Evolutionary conservation across 2,113 vertebrate genomes (phyloP).

Genomic region (Tragelaphus imberbis): DNA sequence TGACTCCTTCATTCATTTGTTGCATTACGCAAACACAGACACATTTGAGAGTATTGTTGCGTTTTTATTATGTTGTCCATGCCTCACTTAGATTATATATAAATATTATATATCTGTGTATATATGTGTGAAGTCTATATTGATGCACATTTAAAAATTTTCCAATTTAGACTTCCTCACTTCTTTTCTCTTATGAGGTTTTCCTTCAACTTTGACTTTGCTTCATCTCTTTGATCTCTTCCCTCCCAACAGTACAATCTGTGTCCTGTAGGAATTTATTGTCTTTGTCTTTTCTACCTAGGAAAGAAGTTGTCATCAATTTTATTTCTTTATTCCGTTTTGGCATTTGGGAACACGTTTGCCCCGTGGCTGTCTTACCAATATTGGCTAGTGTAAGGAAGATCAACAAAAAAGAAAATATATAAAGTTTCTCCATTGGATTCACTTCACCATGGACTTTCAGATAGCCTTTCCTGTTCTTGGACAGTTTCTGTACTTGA

Average conservation of each 20-base stretch:
- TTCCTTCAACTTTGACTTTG: not conserved
- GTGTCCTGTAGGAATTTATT: fast-evolving
- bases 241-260: fast-evolving
- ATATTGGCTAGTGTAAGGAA: not conserved
- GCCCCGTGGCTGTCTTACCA: no score
- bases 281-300: not conserved
- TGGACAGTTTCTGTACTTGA: no score
- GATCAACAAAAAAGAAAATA: no score
- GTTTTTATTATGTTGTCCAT: not conserved
- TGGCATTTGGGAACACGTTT: not conserved
- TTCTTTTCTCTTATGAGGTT: not conserved
- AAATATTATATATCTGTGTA: no score
- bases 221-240: not conserved
- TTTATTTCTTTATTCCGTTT: not conserved
- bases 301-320: no score
- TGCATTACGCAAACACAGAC: not conserved
- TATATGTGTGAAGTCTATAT: not conserved
- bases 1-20: not conserved
- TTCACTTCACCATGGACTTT: no score
- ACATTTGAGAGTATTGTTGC: not conserved
- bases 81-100: not conserved
- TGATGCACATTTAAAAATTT: not conserved
- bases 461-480: not conserved
- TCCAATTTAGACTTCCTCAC: not conserved
- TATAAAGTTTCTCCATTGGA: no score